Base-by-base conservation (phyloP, 2,797 vertebrate species). In the Orestias chungarensis region DNA sequence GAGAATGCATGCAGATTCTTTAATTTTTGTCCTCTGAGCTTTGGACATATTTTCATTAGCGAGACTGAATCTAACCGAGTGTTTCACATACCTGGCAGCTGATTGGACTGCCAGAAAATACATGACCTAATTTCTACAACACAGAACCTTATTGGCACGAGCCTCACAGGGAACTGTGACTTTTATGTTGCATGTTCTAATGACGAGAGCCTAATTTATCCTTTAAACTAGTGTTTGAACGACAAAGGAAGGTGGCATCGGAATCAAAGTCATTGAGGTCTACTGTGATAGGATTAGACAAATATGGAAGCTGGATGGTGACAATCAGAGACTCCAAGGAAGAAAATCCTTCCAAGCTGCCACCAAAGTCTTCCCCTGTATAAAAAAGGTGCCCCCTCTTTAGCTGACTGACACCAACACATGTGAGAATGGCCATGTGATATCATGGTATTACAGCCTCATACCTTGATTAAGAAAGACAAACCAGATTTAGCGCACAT, bases 121-220 rank as follows among this genome's bases (percentile, higher is more conserved):
- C 87, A 88, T 86, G 88, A 84, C 89, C 86, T 84, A 78, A 89
- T 93, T 91, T 91, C 75, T 54, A 68, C 61, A 76, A 74, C 74
- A 74, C 71, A 70, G 68, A 73, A 82, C 88, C 80, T 81, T 79
- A 88, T 90, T 89, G 86, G 81, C 85, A 69, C 70, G 49, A 71
- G 77, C 80, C 86, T 89, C 88, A 23, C 80, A 90, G 84, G 84
- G 85, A 83, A 82, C 76, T 81, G 75, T 71, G 77, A 89, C 67
- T 71, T 86, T 78, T 69, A 75, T 70, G 55, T 83, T 54, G 71
- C 83, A 65, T 80, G 80, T 81, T 79, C 74, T 80, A 82, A 82
- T 80, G 71, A 84, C 65, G 80, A 82, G 44, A 25, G 38, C 83
- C 85, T 91, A 89, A 92, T 93, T 90, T 87, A 88, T 86, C 84